These are phyloP conservation scores for Eupsittula cactorum DNA, from an alignment of 2,113 vertebrate species.

Conservation along the genomic window DNA sequence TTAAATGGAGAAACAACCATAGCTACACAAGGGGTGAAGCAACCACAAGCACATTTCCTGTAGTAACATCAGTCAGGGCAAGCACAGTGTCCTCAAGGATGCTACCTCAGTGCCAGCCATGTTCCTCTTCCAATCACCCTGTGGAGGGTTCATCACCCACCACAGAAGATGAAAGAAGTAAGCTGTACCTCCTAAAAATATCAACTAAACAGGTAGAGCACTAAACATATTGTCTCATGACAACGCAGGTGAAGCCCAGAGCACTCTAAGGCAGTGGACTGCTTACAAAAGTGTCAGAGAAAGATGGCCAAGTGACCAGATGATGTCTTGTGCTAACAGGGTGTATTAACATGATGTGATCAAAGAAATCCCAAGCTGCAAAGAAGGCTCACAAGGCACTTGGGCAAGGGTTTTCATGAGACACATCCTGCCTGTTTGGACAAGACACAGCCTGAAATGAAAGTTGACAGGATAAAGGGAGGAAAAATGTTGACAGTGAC, in stretches of 20 bases:
- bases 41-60: not conserved
- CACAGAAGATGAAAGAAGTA: not conserved
- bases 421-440: not conserved
- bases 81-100: not conserved
- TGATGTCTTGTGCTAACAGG: fast-evolving
- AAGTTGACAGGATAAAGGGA: not conserved
- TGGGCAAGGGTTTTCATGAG: not conserved
- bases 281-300: not conserved
- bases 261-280: not conserved
- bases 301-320: not conserved
- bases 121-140: fast-evolving
- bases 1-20: not conserved
- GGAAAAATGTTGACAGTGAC: not conserved
- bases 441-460: not conserved
- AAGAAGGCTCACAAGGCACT: not conserved
- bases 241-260: not conserved
- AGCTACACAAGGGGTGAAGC: not conserved
- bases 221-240: not conserved
- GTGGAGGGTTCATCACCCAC: not conserved
- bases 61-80: fast-evolving
- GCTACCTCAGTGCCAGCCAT: not conserved
- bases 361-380: not conserved
- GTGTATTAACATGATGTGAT: not conserved
- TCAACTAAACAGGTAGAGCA: not conserved
- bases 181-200: not conserved